Evolutionary conservation across 2,797 vertebrate genomes (phyloP).

Genomic region (Melanotaenia pygmaea): DNA sequence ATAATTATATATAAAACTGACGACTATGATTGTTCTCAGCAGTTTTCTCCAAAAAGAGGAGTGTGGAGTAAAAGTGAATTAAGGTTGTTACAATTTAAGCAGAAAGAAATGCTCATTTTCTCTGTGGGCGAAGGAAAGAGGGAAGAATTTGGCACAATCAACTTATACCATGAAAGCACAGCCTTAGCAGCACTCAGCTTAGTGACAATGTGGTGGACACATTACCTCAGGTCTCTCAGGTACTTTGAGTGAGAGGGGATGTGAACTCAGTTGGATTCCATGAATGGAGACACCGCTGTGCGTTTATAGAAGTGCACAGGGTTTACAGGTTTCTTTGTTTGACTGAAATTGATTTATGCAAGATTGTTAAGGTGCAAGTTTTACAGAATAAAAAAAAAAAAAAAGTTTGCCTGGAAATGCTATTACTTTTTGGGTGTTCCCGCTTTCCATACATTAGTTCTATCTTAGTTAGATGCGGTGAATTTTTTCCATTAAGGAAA

Average conservation of each 20-base stretch:
- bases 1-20: slow-evolving; percentile 52
- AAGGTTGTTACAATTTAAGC: slow-evolving; percentile 43
- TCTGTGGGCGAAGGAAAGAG: slow-evolving; percentile 59
- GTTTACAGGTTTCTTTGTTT: slow-evolving; percentile 9
- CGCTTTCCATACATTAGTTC: slow-evolving; percentile 4
- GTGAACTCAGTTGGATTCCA: slow-evolving; percentile 44
- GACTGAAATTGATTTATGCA: slow-evolving; percentile 15
- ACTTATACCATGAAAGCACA: slow-evolving; percentile 63
- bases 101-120: slow-evolving; percentile 67
- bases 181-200: slow-evolving; percentile 48
- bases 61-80: slow-evolving; percentile 33
- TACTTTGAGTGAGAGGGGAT: slow-evolving; percentile 31
- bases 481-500: slow-evolving; percentile 47
- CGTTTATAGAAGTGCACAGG: slow-evolving; percentile 25
- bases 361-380: slow-evolving; percentile 1
- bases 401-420: not conserved
- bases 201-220: slow-evolving; percentile 77
- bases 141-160: slow-evolving; percentile 63
- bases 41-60: slow-evolving; percentile 27
- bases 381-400: not conserved
- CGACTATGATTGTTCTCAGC: slow-evolving; percentile 4
- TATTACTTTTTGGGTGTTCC: not conserved
- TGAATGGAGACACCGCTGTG: slow-evolving; percentile 14
- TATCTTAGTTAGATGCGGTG: not conserved
- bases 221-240: slow-evolving; percentile 69